phyloP scores from a whole-genome alignment of 2,888 invertebrate genomes.

The Catocala sponsa region DNA sequence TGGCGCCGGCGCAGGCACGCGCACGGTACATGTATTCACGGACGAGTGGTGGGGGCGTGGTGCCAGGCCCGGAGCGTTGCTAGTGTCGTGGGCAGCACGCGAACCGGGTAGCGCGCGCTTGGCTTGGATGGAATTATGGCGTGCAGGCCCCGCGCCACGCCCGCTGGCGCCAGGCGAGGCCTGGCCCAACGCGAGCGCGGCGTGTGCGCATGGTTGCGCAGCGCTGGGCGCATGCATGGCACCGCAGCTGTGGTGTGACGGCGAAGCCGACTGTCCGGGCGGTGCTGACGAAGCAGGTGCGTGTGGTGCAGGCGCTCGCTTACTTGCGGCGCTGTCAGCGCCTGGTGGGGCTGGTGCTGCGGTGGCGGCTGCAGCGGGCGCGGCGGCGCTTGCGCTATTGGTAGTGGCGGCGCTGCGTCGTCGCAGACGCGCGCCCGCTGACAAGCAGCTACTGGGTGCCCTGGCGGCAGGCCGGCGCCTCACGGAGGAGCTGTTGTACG shows the following conservation, averaged over 20 bases:
- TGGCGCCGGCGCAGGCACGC: slow-evolving; percentile 80
- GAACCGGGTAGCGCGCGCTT: slow-evolving; percentile 94
- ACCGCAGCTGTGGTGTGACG: slow-evolving; percentile 92
- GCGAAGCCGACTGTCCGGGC: slow-evolving; percentile 78
- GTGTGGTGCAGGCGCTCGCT: slow-evolving; percentile 84
- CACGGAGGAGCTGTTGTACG: slow-evolving; percentile 91
- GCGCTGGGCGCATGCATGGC: slow-evolving; percentile 94
- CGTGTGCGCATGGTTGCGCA: slow-evolving; percentile 86
- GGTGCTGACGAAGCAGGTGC: slow-evolving; percentile 88
- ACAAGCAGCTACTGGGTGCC: slow-evolving; percentile 89
- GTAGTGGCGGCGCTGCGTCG: slow-evolving; percentile 87
- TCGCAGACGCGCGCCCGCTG: slow-evolving; percentile 84
- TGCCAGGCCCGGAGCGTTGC: slow-evolving; percentile 90
- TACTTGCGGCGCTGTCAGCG: slow-evolving; percentile 88
- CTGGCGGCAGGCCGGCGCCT: slow-evolving; percentile 89
- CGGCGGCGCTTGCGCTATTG: slow-evolving; percentile 80
- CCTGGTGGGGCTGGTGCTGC: slow-evolving; percentile 90
- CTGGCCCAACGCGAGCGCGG: slow-evolving; percentile 63
- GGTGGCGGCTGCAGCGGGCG: slow-evolving; percentile 66
- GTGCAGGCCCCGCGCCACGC: slow-evolving; percentile 48
- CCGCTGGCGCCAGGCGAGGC: slow-evolving; percentile 81
- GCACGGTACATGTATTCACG: slow-evolving; percentile 93
- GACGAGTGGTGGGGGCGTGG: slow-evolving; percentile 91
- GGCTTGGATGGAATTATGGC: slow-evolving; percentile 90
- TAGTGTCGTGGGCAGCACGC: slow-evolving; percentile 94